Evolutionary conservation across 2,888 invertebrate genomes (phyloP), one percentile per base, ranked within the genome.

Genomic region (Dryobota labecula): DNA sequence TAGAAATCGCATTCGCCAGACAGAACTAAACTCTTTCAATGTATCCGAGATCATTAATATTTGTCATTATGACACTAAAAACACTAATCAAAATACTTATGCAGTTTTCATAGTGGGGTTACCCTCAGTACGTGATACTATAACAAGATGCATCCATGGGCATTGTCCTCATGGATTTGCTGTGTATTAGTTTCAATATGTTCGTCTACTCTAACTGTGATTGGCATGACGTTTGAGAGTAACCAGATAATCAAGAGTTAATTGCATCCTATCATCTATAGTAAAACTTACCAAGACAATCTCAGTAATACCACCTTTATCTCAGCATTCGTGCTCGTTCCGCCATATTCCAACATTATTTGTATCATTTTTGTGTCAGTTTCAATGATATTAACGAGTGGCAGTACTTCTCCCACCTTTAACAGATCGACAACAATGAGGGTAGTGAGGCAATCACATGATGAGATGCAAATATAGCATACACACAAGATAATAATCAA

Each of bases 391-490:
- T 86, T 87, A 85, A 87, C 83, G 87, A 87, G 86, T 86, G 85
- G 88, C 86, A 80, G 83, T 84, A 85, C 80, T 76, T 91, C 92
- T 88, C 89, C 88, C 91, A 95, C 95, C 95, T 95, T 95, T 90
- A 95, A 95, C 95, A 95, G 93, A 95, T 89, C 91, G 93, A 94
- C 91, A 94, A 94, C 89, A 92, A 88, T 89, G 84, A 91, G 90
- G 91, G 91, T 87, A 92, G 90, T 90, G 90, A 92, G 82, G 88
- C 84, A 90, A 92, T 92, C 90, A 93, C 90, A 91, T 81, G 86
- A 91, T 90, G 91, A 88, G 88, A 90, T 76, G 84, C 88, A 86
- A 79, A 87, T 88, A 90, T 83, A 79, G 84, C 85, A 87, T 85
- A 88, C 80, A 89, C 80, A 85, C 89, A 84, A 89, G 86, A 88